phyloP scores from a whole-genome alignment of 2,888 invertebrate genomes.

The Zygogramma bicolorata region DNA sequence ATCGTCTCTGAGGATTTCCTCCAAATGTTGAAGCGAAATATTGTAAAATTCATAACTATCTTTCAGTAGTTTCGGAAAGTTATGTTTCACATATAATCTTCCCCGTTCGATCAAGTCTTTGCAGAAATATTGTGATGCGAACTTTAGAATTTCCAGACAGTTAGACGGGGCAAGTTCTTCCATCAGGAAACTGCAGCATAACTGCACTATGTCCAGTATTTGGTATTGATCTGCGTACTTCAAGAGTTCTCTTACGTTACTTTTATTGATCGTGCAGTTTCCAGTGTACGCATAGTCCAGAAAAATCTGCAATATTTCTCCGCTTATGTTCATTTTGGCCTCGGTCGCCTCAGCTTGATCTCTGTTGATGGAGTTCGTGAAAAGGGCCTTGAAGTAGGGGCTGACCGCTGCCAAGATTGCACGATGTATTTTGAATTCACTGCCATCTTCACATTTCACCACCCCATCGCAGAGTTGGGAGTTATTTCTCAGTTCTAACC shows the following conservation, averaged over 20 bases:
- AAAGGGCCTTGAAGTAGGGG: conserved; percentile 79
- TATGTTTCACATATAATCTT: conserved; percentile 60
- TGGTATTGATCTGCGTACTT: conserved; percentile 81
- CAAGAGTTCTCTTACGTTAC: conserved; percentile 78
- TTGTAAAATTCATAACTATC: conserved; percentile 76
- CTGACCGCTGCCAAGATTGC: conserved; percentile 79
- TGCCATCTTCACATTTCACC: conserved; percentile 74
- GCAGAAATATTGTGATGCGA: conserved; percentile 79
- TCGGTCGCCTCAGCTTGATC: conserved; percentile 73
- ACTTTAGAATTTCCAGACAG: conserved; percentile 79
- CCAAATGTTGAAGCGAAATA: conserved; percentile 73
- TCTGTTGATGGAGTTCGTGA: conserved; percentile 76
- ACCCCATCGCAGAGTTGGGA: conserved; percentile 79
- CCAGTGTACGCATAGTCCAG: conserved; percentile 84
- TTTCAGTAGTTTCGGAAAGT: conserved; percentile 67
- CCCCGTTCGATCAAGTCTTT: conserved; percentile 75
- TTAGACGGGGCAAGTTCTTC: conserved; percentile 76
- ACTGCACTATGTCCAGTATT: conserved; percentile 77
- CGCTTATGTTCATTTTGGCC: conserved; percentile 73
- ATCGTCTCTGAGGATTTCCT: conserved; percentile 76
- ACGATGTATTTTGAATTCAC: conserved; percentile 75
- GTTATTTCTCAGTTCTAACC: conserved; percentile 76
- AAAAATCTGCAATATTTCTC: conserved; percentile 73
- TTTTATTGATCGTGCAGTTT: conserved; percentile 72
- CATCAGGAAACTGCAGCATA: conserved; percentile 77